Conservation (phyloP, 64 coral and sea anemone genomes). For the Actinia equina region DNA sequence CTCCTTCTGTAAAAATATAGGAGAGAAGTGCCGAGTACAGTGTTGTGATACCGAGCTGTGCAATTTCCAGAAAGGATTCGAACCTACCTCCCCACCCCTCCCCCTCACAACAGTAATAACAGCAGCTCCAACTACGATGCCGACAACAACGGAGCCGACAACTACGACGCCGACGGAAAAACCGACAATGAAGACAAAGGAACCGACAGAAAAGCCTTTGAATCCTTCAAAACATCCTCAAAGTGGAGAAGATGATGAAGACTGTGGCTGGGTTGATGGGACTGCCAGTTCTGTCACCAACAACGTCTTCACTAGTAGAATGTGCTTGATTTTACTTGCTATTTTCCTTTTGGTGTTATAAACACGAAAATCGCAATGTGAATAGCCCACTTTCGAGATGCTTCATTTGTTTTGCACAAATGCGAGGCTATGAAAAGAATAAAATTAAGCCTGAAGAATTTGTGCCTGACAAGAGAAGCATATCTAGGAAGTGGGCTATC, state of each 20-base stretch:
- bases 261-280: slow-evolving; percentile 8
- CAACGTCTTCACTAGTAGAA: neutral
- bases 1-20: neutral
- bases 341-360: neutral
- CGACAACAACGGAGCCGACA: neutral
- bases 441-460: no score
- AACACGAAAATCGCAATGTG: neutral
- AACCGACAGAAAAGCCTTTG: neutral
- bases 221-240: neutral
- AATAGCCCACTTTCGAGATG: no score
- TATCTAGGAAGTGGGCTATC: neutral
- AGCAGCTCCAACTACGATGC: neutral
- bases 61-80: slow-evolving; percentile 17
- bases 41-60: slow-evolving; percentile 24
- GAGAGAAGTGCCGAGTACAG: slow-evolving; percentile 4
- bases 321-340: neutral
- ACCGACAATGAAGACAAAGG: no score
- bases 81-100: neutral
- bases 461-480: no score
- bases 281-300: neutral
- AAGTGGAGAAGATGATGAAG: neutral
- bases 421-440: no score
- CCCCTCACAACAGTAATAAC: neutral
- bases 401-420: no score
- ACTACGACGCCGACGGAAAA: no score